Conservation (phyloP, 2,888 invertebrate species). For the Uloborus plumipes region DNA sequence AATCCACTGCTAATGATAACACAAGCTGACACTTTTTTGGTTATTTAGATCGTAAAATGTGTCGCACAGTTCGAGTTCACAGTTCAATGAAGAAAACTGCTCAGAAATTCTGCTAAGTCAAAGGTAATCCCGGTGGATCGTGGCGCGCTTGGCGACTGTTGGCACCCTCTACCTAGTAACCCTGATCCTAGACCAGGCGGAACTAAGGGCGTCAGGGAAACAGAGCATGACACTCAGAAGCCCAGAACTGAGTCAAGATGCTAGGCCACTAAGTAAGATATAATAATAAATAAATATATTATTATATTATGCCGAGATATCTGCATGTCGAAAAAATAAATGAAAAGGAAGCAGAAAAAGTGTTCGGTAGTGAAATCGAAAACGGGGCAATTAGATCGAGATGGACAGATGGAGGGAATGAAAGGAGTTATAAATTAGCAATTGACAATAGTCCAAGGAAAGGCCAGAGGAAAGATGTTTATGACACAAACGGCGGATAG, state of each 20-base stretch:
- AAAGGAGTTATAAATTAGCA: no score
- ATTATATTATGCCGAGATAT: constrained; percentile 31
- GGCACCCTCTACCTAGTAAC: constrained; percentile 62
- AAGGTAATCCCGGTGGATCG: constrained; percentile 7
- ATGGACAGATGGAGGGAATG: no score
- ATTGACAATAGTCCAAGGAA: no score
- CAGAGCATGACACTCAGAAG: constrained; percentile 54
- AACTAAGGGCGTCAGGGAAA: constrained; percentile 56
- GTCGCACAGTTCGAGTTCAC: constrained; percentile 24
- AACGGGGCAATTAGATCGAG: no score
- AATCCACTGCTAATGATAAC: no score
- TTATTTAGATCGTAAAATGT: constrained; percentile 11
- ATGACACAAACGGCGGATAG: no score
- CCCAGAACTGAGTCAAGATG: constrained; percentile 63
- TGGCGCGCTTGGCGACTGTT: constrained; percentile 60
- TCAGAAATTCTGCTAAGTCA: constrained; percentile 1
- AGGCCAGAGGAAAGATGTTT: no score
- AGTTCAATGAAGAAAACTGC: constrained; percentile 32
- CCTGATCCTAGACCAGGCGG: constrained; percentile 62
- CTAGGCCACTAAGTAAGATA: constrained; percentile 48
- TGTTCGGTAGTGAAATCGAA: no score
- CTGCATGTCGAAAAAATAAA: no score
- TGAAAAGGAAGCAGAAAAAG: no score
- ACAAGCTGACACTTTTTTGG: no score
- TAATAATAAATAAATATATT: constrained; percentile 47